phyloP scores from a whole-genome alignment of 2,113 vertebrate genomes.

The Anseranas semipalmata region DNA sequence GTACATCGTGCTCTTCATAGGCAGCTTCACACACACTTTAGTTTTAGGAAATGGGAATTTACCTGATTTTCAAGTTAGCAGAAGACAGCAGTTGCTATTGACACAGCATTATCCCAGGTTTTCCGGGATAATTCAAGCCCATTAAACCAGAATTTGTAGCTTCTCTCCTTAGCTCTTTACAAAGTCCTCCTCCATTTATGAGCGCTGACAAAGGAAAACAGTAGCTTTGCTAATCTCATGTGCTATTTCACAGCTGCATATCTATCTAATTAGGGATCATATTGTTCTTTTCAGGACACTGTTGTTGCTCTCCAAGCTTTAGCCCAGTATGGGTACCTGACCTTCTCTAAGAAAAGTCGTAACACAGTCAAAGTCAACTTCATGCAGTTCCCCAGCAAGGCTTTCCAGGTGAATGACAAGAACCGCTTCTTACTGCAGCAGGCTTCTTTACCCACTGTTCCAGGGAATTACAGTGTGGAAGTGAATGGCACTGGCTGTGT shows the following conservation, averaged over 20 bases:
- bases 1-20: not conserved
- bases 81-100: not conserved
- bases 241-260: not conserved
- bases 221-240: not conserved
- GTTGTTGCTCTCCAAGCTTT: slow-evolving; percentile 74
- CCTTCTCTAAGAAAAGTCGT: slow-evolving; percentile 25
- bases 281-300: slow-evolving; percentile 68
- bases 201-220: not conserved
- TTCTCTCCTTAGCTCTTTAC: not conserved
- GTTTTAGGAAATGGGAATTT: not conserved
- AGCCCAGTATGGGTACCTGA: slow-evolving; percentile 63
- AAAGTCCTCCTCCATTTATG: not conserved
- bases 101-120: not conserved
- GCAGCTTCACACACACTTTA: not conserved
- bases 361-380: slow-evolving; percentile 34
- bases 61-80: not conserved
- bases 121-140: not conserved
- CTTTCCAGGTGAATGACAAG: slow-evolving; percentile 54
- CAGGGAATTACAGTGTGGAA: slow-evolving; percentile 42
- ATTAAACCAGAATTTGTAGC: not conserved
- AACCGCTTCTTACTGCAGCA: slow-evolving; percentile 72
- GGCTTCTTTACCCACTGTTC: slow-evolving; percentile 1
- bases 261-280: not conserved
- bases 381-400: not conserved
- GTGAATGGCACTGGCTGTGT: slow-evolving; percentile 71